A percentile compares a stretch with the other conserved stretches of the same genome.
Conservation (phyloP, 2,888 invertebrate species). For the Scaptomyza tumidula region DNA sequence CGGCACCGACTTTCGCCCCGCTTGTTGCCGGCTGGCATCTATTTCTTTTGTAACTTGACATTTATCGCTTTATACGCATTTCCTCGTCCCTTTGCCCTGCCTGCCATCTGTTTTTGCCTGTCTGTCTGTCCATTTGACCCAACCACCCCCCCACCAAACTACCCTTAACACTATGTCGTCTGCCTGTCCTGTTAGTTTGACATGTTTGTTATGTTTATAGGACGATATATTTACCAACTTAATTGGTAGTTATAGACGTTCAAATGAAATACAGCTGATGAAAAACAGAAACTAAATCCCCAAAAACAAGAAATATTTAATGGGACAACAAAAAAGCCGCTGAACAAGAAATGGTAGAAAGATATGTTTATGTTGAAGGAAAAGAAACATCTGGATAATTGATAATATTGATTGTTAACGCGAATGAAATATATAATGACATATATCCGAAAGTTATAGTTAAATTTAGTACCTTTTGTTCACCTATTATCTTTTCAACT, state of each 20-base stretch:
- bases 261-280: conserved; percentile 34
- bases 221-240: conserved; percentile 68
- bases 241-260: conserved; percentile 74
- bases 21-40: neutral
- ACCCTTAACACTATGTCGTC: neutral
- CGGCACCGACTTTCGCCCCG: neutral
- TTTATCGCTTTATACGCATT: conserved; percentile 76
- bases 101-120: conserved; percentile 12
- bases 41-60: conserved; percentile 69
- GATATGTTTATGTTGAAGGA: neutral
- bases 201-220: conserved; percentile 60
- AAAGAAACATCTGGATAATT: neutral
- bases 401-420: neutral
- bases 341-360: neutral
- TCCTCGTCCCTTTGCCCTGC: conserved; percentile 1
- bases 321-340: neutral
- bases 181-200: conserved; percentile 40
- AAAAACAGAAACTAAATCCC: neutral
- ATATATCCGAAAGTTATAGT: too few relatives aligned
- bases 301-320: neutral
- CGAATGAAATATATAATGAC: neutral
- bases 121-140: conserved; percentile 27
- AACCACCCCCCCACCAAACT: neutral
- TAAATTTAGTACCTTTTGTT: too few relatives aligned
- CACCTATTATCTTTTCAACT: too few relatives aligned